Base-by-base conservation (phyloP, 2,113 vertebrate genomes). In the Ceyx melanurus region DNA sequence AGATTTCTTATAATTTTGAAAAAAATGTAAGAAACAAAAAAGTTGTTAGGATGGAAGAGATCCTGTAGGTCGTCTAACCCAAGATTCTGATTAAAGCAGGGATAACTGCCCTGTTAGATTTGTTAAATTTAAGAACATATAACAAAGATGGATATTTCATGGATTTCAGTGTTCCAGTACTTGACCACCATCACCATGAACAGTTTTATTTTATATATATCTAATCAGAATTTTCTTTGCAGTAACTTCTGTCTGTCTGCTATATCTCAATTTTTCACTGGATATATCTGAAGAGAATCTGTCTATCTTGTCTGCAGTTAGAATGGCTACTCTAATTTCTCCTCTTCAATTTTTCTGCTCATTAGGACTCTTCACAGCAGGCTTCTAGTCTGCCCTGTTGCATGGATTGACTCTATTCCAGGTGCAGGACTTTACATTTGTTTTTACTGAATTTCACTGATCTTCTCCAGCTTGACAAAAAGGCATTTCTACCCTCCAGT, bases 351-450 rank as follows among this genome's bases (percentile, higher is more conserved):
- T 28, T 26, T 73, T 45, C 29, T 68, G 3, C 10, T 80, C 13
- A 8, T 5, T 0, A 0, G 5, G 13, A 37, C 7, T 72, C 20
- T 22, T 14, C 28, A 35, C 22, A 40, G 15, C 7, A 35, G 20
- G 25, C 67, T 78, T 42, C 23, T 43, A 76, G 23, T 8, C 18
- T 62, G 19, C 48, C 31, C 15, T 28, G 13, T 46, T 7, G 0
- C 14, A 21, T 25, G 6, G 8, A 2, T 64, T 83, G 14, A 51
- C 31, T 56, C 21, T 8, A 42, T 42, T 89, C 40, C 40, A 51
- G 6, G 9, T 42, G 8, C 7, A 35, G 13, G 35, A 50, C 18
- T 58, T 57, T 14, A 19, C 4, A 10, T 43, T 78, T 66, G 3
- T 21, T 66, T 66, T 82, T 56, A 45, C 6, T 29, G 42, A 54